Conservation (phyloP, 2,113 vertebrate genomes). For the Actenoides hombroni region DNA sequence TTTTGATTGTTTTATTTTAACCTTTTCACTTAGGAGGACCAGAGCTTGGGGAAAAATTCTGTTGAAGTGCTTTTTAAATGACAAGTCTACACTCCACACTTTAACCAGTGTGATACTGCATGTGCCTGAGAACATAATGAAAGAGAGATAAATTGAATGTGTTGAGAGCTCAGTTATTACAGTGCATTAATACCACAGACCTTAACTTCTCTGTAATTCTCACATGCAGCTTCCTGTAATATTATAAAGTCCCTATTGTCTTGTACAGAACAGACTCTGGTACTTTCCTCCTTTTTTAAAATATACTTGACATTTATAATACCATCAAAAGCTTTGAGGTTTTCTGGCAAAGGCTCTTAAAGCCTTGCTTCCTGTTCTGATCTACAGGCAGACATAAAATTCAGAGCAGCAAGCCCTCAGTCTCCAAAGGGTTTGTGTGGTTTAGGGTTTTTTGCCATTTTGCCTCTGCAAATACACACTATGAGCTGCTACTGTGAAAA, state of each 20-base stretch:
- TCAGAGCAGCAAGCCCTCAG: background rate
- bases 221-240: constrained; percentile 70
- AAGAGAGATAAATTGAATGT: background rate
- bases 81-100: background rate
- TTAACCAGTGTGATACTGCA: background rate
- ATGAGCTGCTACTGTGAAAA: background rate
- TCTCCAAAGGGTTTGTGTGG: background rate
- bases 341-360: constrained; percentile 73
- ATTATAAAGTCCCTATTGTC: constrained; percentile 59
- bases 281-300: constrained; percentile 60
- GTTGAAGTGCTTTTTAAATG: background rate
- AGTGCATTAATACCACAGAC: constrained; percentile 45
- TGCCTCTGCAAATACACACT: background rate
- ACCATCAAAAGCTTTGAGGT: constrained; percentile 75
- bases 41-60: background rate
- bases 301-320: constrained; percentile 74
- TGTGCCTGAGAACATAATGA: background rate
- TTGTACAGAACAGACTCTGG: constrained; percentile 58
- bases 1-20: background rate
- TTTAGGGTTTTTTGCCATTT: background rate
- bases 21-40: background rate
- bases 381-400: background rate
- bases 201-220: constrained; percentile 62
- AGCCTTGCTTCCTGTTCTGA: constrained; percentile 61
- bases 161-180: constrained; percentile 30